Base-by-base conservation (phyloP, 1,140 invertebrate genomes). In the Bombus pyrosoma region DNA sequence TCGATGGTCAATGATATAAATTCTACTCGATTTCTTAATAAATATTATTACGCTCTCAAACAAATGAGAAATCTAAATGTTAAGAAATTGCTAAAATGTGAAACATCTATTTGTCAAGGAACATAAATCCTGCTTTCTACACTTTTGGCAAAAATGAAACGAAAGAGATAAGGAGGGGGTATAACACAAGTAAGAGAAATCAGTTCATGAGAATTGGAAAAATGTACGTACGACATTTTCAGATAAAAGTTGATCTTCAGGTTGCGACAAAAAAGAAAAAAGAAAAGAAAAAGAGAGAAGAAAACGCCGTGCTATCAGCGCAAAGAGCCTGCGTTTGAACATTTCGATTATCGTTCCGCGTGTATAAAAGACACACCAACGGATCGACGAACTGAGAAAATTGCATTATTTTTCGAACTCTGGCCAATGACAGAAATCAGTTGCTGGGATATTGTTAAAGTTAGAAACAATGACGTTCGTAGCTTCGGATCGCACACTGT, bases 291-390 rank as follows among this genome's bases (percentile, higher is more conserved):
- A 4, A 18, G 1, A 12, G 43, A 39, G 3, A 9, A 37, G 53
- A 57, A 83, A 69, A 25, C 18, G 12, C 18, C 2, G 1, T 1
- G 34, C 1, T 34, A 68, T 12, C 62, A 22, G n/a, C 5, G 57
- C 1, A 22, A 34, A 10, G 15, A 34, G 28, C 1, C 22, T 25
- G 62, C 34, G 22, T 78, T 82, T 57, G 82, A 78, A 43, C 47
- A 13, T 41, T 43, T 34, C 81, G n/a, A 83, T 83, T 79, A 59
- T 71, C 53, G 47, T 59, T 47, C 37, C 53, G 4, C 22, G 15
- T 39, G 37, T 4, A n/a, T 34, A n/a, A 84, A 78, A 71, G 66
- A 22, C 3, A 28, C 13, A 47, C 3, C 13, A 5, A 18, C 28
- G 22, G 13, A 37, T 12, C 12, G 12, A 5, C n/a, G 3, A 78